phyloP scores from a whole-genome alignment of 2,113 vertebrate genomes.

The Actinemys pallida region DNA sequence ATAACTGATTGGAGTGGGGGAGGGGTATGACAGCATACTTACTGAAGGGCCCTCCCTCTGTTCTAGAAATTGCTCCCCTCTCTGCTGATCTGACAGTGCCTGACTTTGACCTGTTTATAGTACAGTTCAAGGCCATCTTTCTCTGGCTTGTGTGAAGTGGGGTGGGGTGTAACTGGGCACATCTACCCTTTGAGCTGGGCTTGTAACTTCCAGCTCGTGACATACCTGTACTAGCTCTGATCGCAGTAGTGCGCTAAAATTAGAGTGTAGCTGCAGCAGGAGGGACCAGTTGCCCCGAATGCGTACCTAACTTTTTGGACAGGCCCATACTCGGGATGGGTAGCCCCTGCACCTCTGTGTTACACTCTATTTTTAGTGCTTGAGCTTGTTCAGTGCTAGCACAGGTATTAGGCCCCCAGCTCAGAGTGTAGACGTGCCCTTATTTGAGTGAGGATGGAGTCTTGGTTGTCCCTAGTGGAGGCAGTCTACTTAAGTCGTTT shows the following conservation, averaged over 20 bases:
- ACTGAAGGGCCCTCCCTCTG: not conserved
- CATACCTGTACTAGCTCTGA: not conserved
- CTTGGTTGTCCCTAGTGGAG: rapidly evolving
- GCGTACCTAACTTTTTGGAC: not conserved
- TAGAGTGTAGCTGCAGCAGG: not conserved
- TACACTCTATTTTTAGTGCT: too few species aligned
- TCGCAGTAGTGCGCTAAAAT: too few species aligned
- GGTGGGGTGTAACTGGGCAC: not conserved
- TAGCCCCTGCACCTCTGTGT: not conserved
- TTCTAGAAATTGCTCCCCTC: not conserved
- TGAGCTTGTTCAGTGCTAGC: not conserved
- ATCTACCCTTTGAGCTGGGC: not conserved
- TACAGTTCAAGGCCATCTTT: not conserved
- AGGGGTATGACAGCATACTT: not conserved
- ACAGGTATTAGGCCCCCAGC: not conserved
- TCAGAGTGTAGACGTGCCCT: not conserved
- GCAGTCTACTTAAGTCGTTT: not conserved
- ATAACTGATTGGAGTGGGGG: not conserved
- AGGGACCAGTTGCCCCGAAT: not conserved
- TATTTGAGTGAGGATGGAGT: not conserved
- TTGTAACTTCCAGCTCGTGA: not conserved
- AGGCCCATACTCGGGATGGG: not conserved
- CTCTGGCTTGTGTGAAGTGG: not conserved
- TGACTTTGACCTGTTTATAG: not conserved
- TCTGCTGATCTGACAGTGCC: rapidly evolving